Evolutionary conservation across 2,113 vertebrate genomes (phyloP), one percentile per base, ranked within the genome.

Genomic region (Chaetodon trifascialis): DNA sequence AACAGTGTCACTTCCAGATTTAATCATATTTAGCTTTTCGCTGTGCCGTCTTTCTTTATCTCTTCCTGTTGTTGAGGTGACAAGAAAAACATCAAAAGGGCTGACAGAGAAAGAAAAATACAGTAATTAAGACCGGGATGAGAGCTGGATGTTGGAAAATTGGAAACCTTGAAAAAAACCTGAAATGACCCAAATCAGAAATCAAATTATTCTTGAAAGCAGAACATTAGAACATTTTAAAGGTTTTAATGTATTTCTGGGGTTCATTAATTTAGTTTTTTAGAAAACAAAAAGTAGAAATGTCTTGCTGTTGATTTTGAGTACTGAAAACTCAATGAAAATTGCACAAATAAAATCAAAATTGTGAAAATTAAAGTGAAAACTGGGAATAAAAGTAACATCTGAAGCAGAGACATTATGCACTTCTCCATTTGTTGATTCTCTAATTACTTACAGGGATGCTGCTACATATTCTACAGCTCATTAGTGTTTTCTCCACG

Each of bases 1-100:
- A 40, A 65, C 42, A 36, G 14, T 25, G 68, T 70, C 71, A 74
- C 64, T 76, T 70, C 16, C 11, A 0, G 19, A 47, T 70, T 68
- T 38, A 21, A 63, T 47, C 63, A 10, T 11, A 7, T 65, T 73
- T 59, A 2, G 38, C 4, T 71, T 70, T 58, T 19, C 17, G 60
- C 62, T 10, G 38, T 59, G 1, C 3, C 6, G 2, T 36, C 30
- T 63, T 15, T 75, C 23, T 75, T 7, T n/a, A n/a, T 71, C 21
- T 49, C 17, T 44, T 66, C 30, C 62, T 54, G 49, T 54, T 59
- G 7, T 36, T 52, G 23, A 75, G 55, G 60, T 60, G 23, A 70
- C 1, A 0, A 49, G 47, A 66, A 67, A 81, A 30, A 69, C 21
- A 77, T 56, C 40, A 58, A 67, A 69, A 11, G 1, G 4, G 52